Conservation (phyloP, 1,140 invertebrate species). For the Lasioglossum albipes region DNA sequence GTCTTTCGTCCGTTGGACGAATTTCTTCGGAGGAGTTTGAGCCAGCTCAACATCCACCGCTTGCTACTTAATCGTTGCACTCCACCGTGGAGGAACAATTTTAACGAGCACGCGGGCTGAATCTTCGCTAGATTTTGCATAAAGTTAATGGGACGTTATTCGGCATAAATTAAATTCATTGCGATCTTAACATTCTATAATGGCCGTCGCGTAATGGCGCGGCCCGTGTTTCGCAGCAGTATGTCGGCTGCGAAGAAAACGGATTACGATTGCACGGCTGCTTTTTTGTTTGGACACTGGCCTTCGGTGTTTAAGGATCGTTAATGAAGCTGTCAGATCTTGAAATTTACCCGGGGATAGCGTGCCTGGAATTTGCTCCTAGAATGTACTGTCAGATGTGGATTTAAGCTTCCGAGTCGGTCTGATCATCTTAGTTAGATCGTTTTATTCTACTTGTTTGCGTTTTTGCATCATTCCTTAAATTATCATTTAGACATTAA, state of each 20-base stretch:
- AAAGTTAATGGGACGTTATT: background rate
- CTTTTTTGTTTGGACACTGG: too few relatives aligned
- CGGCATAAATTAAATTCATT: background rate
- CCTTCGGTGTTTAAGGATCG: too few relatives aligned
- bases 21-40: background rate
- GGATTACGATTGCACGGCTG: background rate
- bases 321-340: too few relatives aligned
- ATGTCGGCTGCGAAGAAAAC: background rate
- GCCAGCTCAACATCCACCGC: background rate
- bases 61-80: background rate
- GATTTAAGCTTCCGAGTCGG: too few relatives aligned
- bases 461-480: too few relatives aligned
- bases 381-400: too few relatives aligned
- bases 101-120: background rate
- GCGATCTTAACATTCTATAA: background rate
- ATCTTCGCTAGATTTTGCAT: background rate
- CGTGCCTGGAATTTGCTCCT: too few relatives aligned
- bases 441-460: too few relatives aligned
- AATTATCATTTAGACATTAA: too few relatives aligned
- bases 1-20: background rate
- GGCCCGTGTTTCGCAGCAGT: background rate
- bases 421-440: too few relatives aligned
- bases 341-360: too few relatives aligned
- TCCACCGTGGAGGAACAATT: conserved; percentile 8
- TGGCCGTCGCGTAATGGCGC: background rate